Conservation (phyloP, 2,888 invertebrate genomes). For the Trisateles emortualis region DNA sequence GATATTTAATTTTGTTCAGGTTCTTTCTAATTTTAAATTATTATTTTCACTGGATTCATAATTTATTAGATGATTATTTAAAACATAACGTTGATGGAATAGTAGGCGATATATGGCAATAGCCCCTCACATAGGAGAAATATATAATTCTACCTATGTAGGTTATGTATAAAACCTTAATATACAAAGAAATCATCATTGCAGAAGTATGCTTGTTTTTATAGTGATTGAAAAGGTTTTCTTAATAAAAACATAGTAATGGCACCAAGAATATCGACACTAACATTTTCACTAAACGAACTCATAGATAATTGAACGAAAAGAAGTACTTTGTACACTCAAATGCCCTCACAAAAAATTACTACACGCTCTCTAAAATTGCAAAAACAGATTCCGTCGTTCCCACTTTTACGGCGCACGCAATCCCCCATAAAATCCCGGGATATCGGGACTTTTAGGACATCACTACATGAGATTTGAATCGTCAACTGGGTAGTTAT, state of each 20-base stretch:
- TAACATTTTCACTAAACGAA: no score
- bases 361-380: constrained; percentile 1
- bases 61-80: no score
- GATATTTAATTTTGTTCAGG: no score
- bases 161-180: no score
- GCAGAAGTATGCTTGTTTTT: neutral
- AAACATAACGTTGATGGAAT: no score
- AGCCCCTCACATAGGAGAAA: no score
- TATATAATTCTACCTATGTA: no score
- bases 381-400: constrained; percentile 2
- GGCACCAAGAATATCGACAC: neutral
- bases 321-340: neutral
- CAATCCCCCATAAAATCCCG: constrained; percentile 22
- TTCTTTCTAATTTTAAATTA: no score
- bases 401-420: constrained; percentile 25
- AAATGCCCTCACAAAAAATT: neutral
- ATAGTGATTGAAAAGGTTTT: neutral
- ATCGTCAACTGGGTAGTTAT: constrained; percentile 48
- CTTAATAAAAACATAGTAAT: neutral
- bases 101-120: no score
- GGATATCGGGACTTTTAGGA: constrained; percentile 8
- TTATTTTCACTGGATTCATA: no score
- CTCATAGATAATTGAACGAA: neutral
- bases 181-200: neutral
- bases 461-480: constrained; percentile 46